Evolutionary conservation across 2,797 vertebrate species (phyloP), one percentile per base, ranked within the genome.

Genomic region (Gadopsis marmoratus): DNA sequence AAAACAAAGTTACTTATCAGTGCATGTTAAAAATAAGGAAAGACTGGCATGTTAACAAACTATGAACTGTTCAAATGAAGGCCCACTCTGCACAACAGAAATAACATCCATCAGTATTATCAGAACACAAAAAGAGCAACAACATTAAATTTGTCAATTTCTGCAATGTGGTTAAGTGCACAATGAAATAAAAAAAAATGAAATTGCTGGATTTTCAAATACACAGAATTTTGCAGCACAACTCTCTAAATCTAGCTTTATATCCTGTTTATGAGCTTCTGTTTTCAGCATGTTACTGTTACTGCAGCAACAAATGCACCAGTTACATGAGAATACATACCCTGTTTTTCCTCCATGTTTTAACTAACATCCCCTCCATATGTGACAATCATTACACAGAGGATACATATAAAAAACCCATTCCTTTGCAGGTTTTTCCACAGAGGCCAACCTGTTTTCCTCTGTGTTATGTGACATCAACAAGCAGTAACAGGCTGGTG

Each of bases 121-220:
- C 71, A 58, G 13, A 55, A 54, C 67, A 81, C 59, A 56, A 55
- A 47, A 76, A 37, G 68, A 69, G 45, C 60, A 80, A 26, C 59
- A 58, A 58, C 31, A 17, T 74, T 71, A 71, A 12, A 69, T 37
- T 67, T 43, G 43, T 60, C 29, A 56, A 72, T 78, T 67, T 73
- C 59, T 80, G 76, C 59, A 77, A 16, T 7, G 19, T 39, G 12
- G 37, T 33, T 37, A 61, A 74, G 37, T n/a, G 31, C 74, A 67
- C 76, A 63, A 54, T 84, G 19, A 60, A 67, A 77, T 61, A 26
- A 60, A 35, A n/a, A 71, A 72, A 85, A 47, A 47, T 33, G 66
- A 81, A 39, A 45, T 9, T 16, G 35, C 53, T 67, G 16, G 10
- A 59, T 60, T 76, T 58, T 64, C 33, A 54, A 39, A 58, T 13